Evolutionary conservation across 2,113 vertebrate species (phyloP).

Genomic region (Canis aureus): DNA sequence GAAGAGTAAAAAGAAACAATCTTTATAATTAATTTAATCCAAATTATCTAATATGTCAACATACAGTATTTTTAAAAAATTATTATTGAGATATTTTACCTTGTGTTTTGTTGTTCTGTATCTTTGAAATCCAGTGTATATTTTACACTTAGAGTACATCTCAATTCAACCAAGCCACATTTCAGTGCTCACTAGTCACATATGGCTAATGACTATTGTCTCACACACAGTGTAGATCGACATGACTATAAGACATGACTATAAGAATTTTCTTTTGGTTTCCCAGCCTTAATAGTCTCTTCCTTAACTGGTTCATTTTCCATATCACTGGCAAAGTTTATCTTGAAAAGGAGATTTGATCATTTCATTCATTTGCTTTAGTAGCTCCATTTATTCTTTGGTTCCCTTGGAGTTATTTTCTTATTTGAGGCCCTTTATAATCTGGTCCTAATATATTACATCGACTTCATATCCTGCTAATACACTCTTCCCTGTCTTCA

Average conservation of each 20-base stretch:
- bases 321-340: neutral
- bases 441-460: neutral
- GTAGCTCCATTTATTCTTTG: neutral
- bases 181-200: neutral
- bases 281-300: conserved; percentile 37
- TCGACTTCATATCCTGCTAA: neutral
- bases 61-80: neutral
- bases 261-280: neutral
- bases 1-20: conserved; percentile 8
- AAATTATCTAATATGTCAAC: neutral
- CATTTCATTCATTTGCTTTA: neutral
- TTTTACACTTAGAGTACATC: neutral
- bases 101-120: neutral
- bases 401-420: conserved; percentile 8
- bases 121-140: conserved; percentile 17
- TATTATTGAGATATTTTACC: conserved; percentile 13
- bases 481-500: neutral
- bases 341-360: neutral
- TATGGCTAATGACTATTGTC: neutral
- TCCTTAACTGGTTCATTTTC: conserved; percentile 26
- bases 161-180: neutral
- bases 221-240: neutral
- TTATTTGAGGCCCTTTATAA: neutral
- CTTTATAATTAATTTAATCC: conserved; percentile 2
- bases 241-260: neutral